phyloP scores from a whole-genome alignment of 1,140 invertebrate genomes.

The Drosophila tristis region DNA sequence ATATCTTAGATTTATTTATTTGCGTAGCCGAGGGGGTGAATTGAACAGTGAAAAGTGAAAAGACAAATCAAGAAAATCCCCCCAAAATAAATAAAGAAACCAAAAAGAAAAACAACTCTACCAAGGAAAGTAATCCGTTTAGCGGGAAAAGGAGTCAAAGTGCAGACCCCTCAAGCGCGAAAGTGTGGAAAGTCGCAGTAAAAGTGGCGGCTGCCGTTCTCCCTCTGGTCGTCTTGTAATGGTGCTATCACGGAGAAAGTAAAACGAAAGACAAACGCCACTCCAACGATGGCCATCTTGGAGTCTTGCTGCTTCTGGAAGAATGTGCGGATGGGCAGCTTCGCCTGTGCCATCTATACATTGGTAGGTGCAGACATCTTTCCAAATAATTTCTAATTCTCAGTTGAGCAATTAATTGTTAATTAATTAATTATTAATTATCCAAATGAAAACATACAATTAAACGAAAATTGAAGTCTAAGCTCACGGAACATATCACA shows the following conservation, averaged over 20 bases:
- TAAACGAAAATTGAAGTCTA: too few species aligned
- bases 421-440: not conserved
- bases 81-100: not conserved
- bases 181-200: conserved; percentile 65
- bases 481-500: not conserved
- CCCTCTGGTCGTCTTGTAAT: too few species aligned
- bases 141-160: conserved; percentile 46
- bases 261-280: not conserved
- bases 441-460: too few species aligned
- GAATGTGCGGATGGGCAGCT: conserved; percentile 90
- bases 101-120: conserved; percentile 22
- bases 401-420: not conserved
- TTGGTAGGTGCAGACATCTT: conserved; percentile 86
- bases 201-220: conserved; percentile 73
- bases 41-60: not conserved
- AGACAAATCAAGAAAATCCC: not conserved
- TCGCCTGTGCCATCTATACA: conserved; percentile 90
- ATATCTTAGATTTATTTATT: conserved; percentile 41
- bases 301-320: conserved; percentile 93
- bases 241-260: too few species aligned
- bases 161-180: conserved; percentile 27
- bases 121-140: conserved; percentile 51
- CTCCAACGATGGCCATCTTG: conserved; percentile 89
- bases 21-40: not conserved
- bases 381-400: conserved; percentile 34